Conservation (phyloP, 1,140 invertebrate genomes). For the Callitettix versicolor region DNA sequence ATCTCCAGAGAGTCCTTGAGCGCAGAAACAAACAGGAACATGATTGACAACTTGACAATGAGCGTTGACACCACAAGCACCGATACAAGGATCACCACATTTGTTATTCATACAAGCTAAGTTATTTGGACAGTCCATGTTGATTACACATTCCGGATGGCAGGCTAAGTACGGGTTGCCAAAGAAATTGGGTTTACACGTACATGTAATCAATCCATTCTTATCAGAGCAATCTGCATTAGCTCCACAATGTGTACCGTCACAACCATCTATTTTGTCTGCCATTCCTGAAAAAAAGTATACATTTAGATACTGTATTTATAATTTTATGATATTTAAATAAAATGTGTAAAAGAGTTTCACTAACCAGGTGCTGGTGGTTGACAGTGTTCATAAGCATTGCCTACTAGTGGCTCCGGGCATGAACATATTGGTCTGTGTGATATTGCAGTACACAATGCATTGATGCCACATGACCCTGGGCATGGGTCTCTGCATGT, state of each 20-base stretch:
- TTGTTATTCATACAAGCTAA: constrained; percentile 66
- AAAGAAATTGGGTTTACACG: constrained; percentile 49
- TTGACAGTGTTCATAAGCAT: constrained; percentile 69
- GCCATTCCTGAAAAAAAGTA: no score
- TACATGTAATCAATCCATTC: constrained; percentile 47
- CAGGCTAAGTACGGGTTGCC: constrained; percentile 57
- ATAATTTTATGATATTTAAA: constrained; percentile 27
- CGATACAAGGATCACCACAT: constrained; percentile 65
- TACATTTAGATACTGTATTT: neutral
- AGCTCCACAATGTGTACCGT: constrained; percentile 56
- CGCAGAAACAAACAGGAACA: constrained; percentile 65
- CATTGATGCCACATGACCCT: constrained; percentile 70
- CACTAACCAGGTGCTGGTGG: constrained; percentile 37
- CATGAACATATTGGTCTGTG: constrained; percentile 71
- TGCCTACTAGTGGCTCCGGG: constrained; percentile 57
- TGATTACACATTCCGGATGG: constrained; percentile 65
- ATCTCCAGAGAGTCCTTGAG: constrained; percentile 59
- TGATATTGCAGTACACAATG: constrained; percentile 59
- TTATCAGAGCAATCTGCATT: constrained; percentile 59
- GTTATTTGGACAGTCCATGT: constrained; percentile 57
- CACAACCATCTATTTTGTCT: constrained; percentile 48
- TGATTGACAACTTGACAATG: constrained; percentile 66
- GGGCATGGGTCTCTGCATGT: constrained; percentile 70
- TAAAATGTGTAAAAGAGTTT: constrained; percentile 45
- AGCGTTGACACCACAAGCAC: constrained; percentile 64